Evolutionary conservation across 2,113 vertebrate species (phyloP).

Genomic region (Trachemys scripta): DNA sequence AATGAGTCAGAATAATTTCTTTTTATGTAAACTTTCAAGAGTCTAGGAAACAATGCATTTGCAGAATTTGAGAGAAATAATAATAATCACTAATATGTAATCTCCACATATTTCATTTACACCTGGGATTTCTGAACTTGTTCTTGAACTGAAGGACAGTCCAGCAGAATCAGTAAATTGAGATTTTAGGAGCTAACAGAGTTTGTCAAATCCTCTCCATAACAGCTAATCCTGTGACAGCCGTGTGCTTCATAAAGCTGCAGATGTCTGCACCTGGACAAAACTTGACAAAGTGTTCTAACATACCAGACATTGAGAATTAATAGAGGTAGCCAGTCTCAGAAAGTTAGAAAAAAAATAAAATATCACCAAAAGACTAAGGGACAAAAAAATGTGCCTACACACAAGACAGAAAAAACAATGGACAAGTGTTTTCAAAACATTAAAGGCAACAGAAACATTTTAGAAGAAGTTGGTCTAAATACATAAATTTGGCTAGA

Average conservation of each 20-base stretch:
- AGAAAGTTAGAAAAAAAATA: not conserved
- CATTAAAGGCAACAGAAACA: slow-evolving; percentile 36
- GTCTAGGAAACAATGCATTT: not conserved
- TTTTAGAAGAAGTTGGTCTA: slow-evolving; percentile 39
- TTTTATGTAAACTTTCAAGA: not conserved
- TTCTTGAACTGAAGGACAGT: not conserved
- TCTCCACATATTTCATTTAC: not conserved
- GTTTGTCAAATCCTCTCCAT: not conserved
- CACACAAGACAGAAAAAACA: not conserved
- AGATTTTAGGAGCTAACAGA: not conserved
- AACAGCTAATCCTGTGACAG: slow-evolving; percentile 3
- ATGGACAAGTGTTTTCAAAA: slow-evolving; percentile 37
- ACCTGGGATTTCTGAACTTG: not conserved
- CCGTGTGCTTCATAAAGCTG: not conserved
- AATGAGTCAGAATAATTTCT: not conserved
- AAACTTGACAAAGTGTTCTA: not conserved
- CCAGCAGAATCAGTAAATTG: not conserved
- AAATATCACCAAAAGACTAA: not conserved
- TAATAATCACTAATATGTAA: not conserved
- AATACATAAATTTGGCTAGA: slow-evolving; percentile 60
- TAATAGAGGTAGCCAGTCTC: not conserved
- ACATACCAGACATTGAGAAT: not conserved
- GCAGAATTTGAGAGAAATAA: not conserved
- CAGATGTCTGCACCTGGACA: slow-evolving; percentile 9
- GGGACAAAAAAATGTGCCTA: not conserved